Conservation (phyloP, 1,140 invertebrate genomes). For the Paraescarpia echinospica region DNA sequence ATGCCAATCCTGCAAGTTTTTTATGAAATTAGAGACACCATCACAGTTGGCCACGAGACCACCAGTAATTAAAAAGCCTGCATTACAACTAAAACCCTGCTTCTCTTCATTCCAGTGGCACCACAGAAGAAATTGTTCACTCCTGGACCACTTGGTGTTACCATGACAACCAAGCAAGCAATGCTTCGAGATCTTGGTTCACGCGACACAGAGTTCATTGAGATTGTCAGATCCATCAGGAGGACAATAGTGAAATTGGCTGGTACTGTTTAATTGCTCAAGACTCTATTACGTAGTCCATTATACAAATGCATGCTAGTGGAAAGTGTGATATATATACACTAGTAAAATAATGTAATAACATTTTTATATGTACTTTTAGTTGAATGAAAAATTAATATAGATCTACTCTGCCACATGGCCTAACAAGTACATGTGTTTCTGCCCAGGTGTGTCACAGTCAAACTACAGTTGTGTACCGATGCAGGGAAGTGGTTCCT, state of each 20-base stretch:
- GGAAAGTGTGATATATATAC: background rate
- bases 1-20: no score
- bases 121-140: constrained; percentile 60
- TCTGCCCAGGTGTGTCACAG: constrained; percentile 47
- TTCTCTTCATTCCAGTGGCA: constrained; percentile 8
- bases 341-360: no score
- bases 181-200: constrained; percentile 61
- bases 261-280: constrained; percentile 45
- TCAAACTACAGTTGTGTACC: constrained; percentile 55
- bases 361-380: no score
- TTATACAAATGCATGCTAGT: background rate
- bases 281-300: background rate
- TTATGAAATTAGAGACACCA: no score
- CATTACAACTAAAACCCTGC: no score
- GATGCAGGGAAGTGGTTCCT: constrained; percentile 63
- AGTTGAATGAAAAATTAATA: no score
- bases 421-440: background rate
- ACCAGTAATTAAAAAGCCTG: no score
- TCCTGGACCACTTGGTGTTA: constrained; percentile 61
- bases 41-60: no score
- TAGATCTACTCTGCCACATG: background rate
- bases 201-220: constrained; percentile 59
- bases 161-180: constrained; percentile 56
- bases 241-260: constrained; percentile 56
- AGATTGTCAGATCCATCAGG: constrained; percentile 55